Evolutionary conservation across 2,797 vertebrate species (phyloP), one percentile per base, ranked within the genome.

Genomic region (Tapirus indicus): DNA sequence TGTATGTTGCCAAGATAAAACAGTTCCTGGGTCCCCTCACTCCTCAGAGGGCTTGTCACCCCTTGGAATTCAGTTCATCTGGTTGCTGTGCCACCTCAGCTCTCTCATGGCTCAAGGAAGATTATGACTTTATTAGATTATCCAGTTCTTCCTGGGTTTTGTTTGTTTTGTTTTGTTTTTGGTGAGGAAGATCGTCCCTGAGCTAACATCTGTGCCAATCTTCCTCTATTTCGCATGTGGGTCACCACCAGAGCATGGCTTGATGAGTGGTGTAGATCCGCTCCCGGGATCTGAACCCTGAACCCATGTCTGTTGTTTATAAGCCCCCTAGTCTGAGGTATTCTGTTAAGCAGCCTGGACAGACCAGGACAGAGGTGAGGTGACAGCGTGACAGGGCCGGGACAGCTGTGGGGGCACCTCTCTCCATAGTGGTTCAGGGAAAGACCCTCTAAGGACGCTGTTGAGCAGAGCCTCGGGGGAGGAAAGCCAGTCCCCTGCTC

Each of bases 341-440:
- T 29, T 38, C 47, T 52, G 72, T 64, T 27, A 38, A 38, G 87
- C 44, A 77, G 72, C 7, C 2, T 10, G n/a, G 20, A 38, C 21
- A 60, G 17, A 38, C 41, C 0, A 10, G 54, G 27, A 38, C 5
- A 27, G 58, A 14, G 7, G 1, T 6, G 18, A 35, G 10, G 58
- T 35, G 23, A 25, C 1, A 9, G 69, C 35, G n/a, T 8, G 16
- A 5, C 52, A 4, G 2, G 52, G 23, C 32, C n/a, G 2, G 52
- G 52, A 11, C 8, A 5, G 6, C 1, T 11, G 58, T 10, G 27
- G 32, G n/a, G 68, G 32, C 14, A 2, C 0, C 32, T 75, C 1
- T 82, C 2, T 13, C 23, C 5, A 11, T 0, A 41, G 35, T 11
- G 38, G 0, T 2, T 13, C 4, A 0, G 23, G 64, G 66, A 20